Evolutionary conservation across 2,888 invertebrate genomes (phyloP).

Genomic region (Tromatobia lineatoria): DNA sequence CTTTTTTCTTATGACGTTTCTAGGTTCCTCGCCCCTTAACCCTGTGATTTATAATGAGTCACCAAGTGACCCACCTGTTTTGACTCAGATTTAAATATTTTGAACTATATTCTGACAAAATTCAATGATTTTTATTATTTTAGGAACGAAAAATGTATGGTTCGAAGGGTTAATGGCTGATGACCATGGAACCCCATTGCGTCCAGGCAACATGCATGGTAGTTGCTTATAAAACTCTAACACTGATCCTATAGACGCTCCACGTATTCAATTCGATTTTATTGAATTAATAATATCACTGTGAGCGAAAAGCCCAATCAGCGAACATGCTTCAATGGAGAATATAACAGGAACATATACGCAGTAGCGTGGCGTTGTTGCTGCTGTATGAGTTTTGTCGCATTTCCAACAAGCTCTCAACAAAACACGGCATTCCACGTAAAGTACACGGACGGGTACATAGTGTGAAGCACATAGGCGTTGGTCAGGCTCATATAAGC

Average conservation of each 20-base stretch:
- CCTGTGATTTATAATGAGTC: too few relatives aligned
- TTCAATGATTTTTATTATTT: too few relatives aligned
- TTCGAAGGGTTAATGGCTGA: too few relatives aligned
- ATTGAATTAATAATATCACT: conserved; percentile 68
- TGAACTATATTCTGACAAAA: too few relatives aligned
- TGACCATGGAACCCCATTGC: too few relatives aligned
- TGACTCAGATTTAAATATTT: too few relatives aligned
- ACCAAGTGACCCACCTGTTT: too few relatives aligned
- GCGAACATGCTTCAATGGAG: conserved; percentile 19
- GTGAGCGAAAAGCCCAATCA: conserved; percentile 64
- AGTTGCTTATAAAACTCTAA: neutral
- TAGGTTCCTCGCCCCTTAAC: too few relatives aligned
- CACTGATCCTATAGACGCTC: neutral
- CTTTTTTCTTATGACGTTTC: too few relatives aligned
- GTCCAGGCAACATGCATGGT: neutral
- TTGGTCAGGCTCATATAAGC: conserved; percentile 1
- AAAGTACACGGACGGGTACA: neutral
- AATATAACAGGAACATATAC: neutral
- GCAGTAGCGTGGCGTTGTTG: neutral
- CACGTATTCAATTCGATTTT: conserved; percentile 41
- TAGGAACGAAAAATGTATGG: too few relatives aligned
- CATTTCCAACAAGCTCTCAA: conserved; percentile 10
- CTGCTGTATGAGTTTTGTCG: conserved; percentile 21
- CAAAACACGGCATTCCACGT: neutral
- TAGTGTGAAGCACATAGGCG: neutral